Evolutionary conservation across 2,113 vertebrate species (phyloP), one percentile per base, ranked within the genome.

Genomic region (Sciurus niger): DNA sequence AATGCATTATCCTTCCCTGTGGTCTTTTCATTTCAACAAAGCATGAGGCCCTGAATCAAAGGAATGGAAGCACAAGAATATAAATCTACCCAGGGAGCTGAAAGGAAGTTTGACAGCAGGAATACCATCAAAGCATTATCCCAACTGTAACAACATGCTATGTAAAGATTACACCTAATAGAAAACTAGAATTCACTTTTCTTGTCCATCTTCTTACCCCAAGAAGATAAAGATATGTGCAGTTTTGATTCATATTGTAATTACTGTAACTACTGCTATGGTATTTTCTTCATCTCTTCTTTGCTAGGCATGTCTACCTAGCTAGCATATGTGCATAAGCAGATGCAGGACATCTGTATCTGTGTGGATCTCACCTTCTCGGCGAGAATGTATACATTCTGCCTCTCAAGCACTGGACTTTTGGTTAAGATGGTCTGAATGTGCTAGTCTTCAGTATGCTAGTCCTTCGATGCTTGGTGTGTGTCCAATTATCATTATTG

Each of bases 1-100:
- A 83, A 28, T 25, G 2, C 4, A 7, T 80, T 89, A 74, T 14
- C 22, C 6, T 76, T 86, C 13, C 6, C 18, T 28, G 34, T 43
- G 48, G 22, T 48, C n/a, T 93, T 93, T 92, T 55, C 30, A 68
- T 86, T 85, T 95, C 25, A 83, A 60, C 9, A 79, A 80, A 8
- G 12, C 5, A 24, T 30, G 65, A 65, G 17, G 0, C n/a, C 48
- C 84, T 72, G 32, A 89, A 60, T 80, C 28, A 70, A 89, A 60
- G 8, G 11, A 80, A 72, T 28, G 32, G 30, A 60, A 87, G 6
- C 37, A 1, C 11, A 89, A 76, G n/a, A 84, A 43, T 58, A 63
- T 25, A 60, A 89, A 72, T 30, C 22, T 6, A 14, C 18, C 4
- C 18, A 40, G 28, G 32, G 8, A 58, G 2, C 24, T 77, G 43